Percentiles rank a stretch among this genome's conserved stretches.
These are phyloP conservation scores for Papilio polyxenes DNA, from an alignment of 1,140 invertebrate genomes.

Conservation along the genomic window DNA sequence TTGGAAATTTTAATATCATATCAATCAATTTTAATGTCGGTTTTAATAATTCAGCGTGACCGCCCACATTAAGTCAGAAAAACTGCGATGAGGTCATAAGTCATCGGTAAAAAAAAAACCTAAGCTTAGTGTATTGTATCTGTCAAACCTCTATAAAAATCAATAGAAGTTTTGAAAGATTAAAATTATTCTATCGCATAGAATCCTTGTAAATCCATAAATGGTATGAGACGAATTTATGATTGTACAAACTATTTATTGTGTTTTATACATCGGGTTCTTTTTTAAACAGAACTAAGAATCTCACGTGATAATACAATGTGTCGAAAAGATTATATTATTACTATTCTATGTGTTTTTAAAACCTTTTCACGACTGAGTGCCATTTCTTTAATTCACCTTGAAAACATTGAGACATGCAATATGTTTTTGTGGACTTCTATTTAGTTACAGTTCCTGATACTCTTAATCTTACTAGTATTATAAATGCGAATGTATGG, in stretches of 20 bases:
- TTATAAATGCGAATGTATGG: too few relatives aligned
- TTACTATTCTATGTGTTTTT: too few relatives aligned
- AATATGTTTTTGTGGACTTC: too few relatives aligned
- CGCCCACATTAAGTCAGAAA: slow-evolving; percentile 1
- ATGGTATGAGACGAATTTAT: not conserved
- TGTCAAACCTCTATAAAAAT: not conserved
- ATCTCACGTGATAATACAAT: too few relatives aligned
- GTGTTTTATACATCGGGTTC: too few relatives aligned
- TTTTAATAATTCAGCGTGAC: slow-evolving; percentile 1
- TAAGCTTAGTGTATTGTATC: not conserved
- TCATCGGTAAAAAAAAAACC: not conserved
- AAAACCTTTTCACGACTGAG: too few relatives aligned
- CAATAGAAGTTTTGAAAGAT: not conserved
- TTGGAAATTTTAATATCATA: not conserved
- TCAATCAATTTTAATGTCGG: not conserved
- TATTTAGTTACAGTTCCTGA: not conserved
- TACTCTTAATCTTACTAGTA: not conserved
- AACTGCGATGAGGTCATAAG: not conserved
- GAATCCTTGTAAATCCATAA: not conserved
- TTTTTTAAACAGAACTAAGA: too few relatives aligned
- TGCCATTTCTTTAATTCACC: too few relatives aligned
- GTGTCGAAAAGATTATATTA: too few relatives aligned
- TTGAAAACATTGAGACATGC: too few relatives aligned
- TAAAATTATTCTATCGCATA: not conserved
- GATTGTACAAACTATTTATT: too few relatives aligned